Evolutionary conservation across 2,113 vertebrate genomes (phyloP).

Genomic region (Gallinago jamesoni): DNA sequence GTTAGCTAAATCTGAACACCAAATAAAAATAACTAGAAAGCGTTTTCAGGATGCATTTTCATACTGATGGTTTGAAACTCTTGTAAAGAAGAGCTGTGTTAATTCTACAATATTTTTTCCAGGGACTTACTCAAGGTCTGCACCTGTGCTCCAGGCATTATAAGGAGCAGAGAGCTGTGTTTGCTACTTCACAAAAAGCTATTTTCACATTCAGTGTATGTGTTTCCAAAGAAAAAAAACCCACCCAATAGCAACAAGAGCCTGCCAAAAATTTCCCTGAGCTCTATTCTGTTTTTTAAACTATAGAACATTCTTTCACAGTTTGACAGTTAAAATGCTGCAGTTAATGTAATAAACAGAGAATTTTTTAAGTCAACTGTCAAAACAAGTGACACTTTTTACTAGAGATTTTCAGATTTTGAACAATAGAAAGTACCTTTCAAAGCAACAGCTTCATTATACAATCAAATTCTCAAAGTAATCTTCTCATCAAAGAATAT

Average conservation of each 20-base stretch:
- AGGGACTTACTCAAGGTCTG: slow-evolving; percentile 55
- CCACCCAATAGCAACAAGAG: slow-evolving; percentile 76
- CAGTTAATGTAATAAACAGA: slow-evolving; percentile 86
- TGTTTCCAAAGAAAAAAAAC: slow-evolving; percentile 48
- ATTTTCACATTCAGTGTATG: slow-evolving; percentile 77
- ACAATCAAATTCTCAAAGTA: slow-evolving; percentile 81
- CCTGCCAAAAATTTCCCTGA: slow-evolving; percentile 75
- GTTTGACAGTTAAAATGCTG: slow-evolving; percentile 85
- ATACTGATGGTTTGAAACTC: background rate
- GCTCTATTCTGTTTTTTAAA: slow-evolving; percentile 83
- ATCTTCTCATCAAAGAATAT: slow-evolving; percentile 85
- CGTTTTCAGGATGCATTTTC: slow-evolving; percentile 29
- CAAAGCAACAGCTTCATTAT: slow-evolving; percentile 84
- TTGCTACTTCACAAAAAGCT: slow-evolving; percentile 73
- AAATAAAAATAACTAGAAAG: slow-evolving; percentile 22
- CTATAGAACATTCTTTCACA: slow-evolving; percentile 83
- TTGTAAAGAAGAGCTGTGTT: slow-evolving; percentile 45
- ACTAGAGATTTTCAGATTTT: slow-evolving; percentile 76
- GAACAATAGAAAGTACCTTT: slow-evolving; percentile 85
- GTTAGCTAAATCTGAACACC: background rate
- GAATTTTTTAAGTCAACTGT: slow-evolving; percentile 81
- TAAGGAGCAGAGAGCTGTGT: slow-evolving; percentile 55
- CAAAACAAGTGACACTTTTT: slow-evolving; percentile 84
- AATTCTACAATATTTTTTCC: slow-evolving; percentile 36
- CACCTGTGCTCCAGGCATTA: slow-evolving; percentile 64